phyloP scores from a whole-genome alignment of 2,888 invertebrate genomes.

The Anticlea derivata region DNA sequence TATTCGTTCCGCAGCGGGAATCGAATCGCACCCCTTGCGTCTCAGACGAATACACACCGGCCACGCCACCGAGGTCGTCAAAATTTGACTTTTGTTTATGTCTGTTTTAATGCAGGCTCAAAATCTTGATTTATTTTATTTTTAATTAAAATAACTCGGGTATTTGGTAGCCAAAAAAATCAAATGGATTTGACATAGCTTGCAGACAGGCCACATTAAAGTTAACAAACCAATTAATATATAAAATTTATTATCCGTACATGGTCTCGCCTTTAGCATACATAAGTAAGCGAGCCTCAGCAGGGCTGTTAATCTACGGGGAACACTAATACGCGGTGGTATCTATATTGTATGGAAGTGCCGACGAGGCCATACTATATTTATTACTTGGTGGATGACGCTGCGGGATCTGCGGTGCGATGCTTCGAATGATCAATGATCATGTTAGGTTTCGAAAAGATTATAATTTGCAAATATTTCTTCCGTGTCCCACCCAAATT shows the following conservation, averaged over 20 bases:
- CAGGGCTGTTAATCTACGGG: constrained; percentile 66
- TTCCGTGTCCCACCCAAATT: too few species aligned
- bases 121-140: too few species aligned
- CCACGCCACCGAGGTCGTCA: too few species aligned
- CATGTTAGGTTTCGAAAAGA: background rate
- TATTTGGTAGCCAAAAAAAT: too few species aligned
- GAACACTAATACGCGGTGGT: constrained; percentile 59
- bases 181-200: too few species aligned
- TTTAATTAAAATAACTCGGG: too few species aligned
- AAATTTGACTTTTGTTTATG: too few species aligned
- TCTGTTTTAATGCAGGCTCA: too few species aligned
- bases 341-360: constrained; percentile 61
- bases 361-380: constrained; percentile 52
- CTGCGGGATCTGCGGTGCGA: constrained; percentile 12
- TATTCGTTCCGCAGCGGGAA: too few species aligned
- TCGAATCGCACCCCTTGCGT: too few species aligned
- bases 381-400: constrained; percentile 55
- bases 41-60: too few species aligned
- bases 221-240: constrained; percentile 35
- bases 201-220: background rate
- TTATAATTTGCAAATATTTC: background rate
- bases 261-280: constrained; percentile 23
- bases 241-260: constrained; percentile 7
- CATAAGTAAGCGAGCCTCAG: constrained; percentile 52
- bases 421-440: background rate